Evolutionary conservation across 2,888 invertebrate species (phyloP).

Genomic region (Melolontha melolontha): DNA sequence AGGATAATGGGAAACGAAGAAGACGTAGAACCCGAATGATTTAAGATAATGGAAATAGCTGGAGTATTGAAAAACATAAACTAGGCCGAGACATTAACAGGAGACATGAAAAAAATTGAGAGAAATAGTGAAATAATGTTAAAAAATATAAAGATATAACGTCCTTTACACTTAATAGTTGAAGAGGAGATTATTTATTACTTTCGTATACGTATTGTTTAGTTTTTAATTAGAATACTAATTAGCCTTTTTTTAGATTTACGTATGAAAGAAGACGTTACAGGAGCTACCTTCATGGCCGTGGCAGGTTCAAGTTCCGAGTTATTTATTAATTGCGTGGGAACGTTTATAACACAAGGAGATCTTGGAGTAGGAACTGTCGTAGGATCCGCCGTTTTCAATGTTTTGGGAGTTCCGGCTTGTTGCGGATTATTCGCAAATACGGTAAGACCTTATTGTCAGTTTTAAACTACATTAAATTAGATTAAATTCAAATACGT

Average conservation of each 20-base stretch:
- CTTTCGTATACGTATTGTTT: too few species aligned
- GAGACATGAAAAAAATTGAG: too few species aligned
- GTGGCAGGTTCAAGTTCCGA: slow-evolving; percentile 90
- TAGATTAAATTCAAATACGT: too few species aligned
- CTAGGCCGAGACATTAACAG: too few species aligned
- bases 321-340: slow-evolving; percentile 86
- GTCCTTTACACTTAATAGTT: too few species aligned
- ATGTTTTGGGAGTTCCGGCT: slow-evolving; percentile 81
- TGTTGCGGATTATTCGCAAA: slow-evolving; percentile 77
- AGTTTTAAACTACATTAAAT: slow-evolving; percentile 6
- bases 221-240: background rate
- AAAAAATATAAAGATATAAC: too few species aligned
- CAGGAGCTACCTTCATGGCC: slow-evolving; percentile 93
- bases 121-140: too few species aligned
- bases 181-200: too few species aligned
- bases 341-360: slow-evolving; percentile 82
- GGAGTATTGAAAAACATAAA: too few species aligned
- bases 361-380: slow-evolving; percentile 83
- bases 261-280: slow-evolving; percentile 80
- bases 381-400: slow-evolving; percentile 84
- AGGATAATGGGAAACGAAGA: too few species aligned
- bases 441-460: slow-evolving; percentile 63
- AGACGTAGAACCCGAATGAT: too few species aligned
- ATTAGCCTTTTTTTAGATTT: slow-evolving; percentile 66
- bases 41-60: too few species aligned